Evolutionary conservation across 2,797 vertebrate species (phyloP), one percentile per base, ranked within the genome.

Genomic region (Labeo calbasu): DNA sequence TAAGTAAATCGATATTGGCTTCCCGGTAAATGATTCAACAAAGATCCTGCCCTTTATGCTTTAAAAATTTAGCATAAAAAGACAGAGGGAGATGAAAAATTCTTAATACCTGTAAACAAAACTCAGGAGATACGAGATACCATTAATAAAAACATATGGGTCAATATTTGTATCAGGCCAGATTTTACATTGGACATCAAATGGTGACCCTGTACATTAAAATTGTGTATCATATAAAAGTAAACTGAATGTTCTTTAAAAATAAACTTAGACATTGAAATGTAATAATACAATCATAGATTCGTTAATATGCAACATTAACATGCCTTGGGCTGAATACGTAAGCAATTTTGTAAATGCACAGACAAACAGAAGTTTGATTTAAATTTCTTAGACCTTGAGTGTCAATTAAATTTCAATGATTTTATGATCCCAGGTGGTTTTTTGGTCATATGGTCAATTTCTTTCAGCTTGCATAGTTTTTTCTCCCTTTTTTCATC

Each of bases 151-250:
- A 75, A 55, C 11, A 40, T 14, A 76, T 11, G 15, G 36, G n/a
- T 61, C 13, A 61, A 46, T 61, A 77, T 46, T 77, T 77, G 13
- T 9, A 0, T 77, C 55, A 61, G 55, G 36, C 5, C n/a, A 77
- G 55, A 46, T 59, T 23, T 23, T 36, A 36, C 72, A 36, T 68
- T 21, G 10, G 17, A 68, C 17, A 40, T 76, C 36, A 61, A 61
- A 77, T 25, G 9, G 21, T 61, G 75, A 61, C 75, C 55, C 75
- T 59, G 36, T 21, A 59, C 53, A 77, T n/a, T 43, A 61, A 59
- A 25, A 43, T 77, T 46, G 13, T 43, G 9, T 59, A 46, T 77
- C 36, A 46, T 77, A 61, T 8, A 77, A 46, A 77, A 77, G 14
- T 59, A 61, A 46, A 77, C 12, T 36, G 13, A 59, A 46, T 46